Conservation (phyloP, 2,888 invertebrate genomes). For the Acleris sparsana region DNA sequence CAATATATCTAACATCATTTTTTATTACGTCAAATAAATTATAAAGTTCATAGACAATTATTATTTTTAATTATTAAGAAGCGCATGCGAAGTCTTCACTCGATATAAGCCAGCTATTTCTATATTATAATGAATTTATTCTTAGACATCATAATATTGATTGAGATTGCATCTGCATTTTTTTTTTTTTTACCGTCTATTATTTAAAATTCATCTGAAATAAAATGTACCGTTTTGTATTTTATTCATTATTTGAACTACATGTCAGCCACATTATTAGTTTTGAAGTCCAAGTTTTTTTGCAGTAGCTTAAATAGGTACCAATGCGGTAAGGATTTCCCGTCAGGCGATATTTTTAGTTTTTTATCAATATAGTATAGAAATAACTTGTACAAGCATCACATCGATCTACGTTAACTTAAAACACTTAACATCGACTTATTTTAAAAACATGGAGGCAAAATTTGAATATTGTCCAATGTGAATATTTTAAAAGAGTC, state of each 20-base stretch:
- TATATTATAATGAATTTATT: slow-evolving; percentile 36
- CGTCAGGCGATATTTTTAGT: too few relatives aligned
- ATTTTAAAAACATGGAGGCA: slow-evolving; percentile 14
- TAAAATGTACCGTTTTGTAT: too few relatives aligned
- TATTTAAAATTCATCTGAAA: too few relatives aligned
- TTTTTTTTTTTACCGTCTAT: too few relatives aligned
- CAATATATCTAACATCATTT: slow-evolving; percentile 67
- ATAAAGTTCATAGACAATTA: slow-evolving; percentile 66
- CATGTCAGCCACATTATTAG: too few relatives aligned
- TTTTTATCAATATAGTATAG: slow-evolving; percentile 8
- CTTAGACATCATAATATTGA: too few relatives aligned
- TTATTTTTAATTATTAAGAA: slow-evolving; percentile 56
- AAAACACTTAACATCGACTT: slow-evolving; percentile 46
- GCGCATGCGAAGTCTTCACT: slow-evolving; percentile 60
- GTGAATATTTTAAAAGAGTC: not conserved
- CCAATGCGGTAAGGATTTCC: too few relatives aligned
- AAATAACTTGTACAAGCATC: slow-evolving; percentile 28
- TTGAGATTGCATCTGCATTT: too few relatives aligned
- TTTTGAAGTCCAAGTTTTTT: too few relatives aligned
- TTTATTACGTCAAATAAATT: slow-evolving; percentile 78
- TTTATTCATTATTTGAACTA: too few relatives aligned
- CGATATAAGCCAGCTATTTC: slow-evolving; percentile 58
- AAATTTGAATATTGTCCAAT: not conserved
- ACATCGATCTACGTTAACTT: slow-evolving; percentile 50
- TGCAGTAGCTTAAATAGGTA: too few relatives aligned